Percentiles rank a stretch among this genome's conserved stretches.
Evolutionary conservation across 1,140 invertebrate species (phyloP).

Genomic region (Eriosoma lanigerum): DNA sequence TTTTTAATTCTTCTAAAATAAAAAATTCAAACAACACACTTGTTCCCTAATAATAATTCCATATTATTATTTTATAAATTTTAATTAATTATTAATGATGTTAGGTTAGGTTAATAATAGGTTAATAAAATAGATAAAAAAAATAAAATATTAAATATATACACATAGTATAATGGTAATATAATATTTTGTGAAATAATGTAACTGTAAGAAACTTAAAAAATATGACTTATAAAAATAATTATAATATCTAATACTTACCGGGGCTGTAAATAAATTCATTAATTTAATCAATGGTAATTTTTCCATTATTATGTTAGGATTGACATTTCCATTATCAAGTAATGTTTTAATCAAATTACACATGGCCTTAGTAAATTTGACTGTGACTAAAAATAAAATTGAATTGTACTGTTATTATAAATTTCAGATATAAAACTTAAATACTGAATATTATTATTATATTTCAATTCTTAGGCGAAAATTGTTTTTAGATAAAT

Average conservation of each 20-base stretch:
- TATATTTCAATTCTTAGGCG: too few relatives aligned
- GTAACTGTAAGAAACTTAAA: too few relatives aligned
- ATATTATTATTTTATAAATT: neutral
- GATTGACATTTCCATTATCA: constrained; percentile 21
- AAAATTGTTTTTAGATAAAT: too few relatives aligned
- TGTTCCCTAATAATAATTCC: constrained; percentile 1
- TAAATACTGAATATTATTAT: too few relatives aligned
- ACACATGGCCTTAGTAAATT: constrained; percentile 30
- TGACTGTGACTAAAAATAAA: constrained; percentile 4
- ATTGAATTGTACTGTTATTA: neutral
- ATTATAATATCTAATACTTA: constrained; percentile 17
- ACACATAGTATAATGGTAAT: too few relatives aligned
- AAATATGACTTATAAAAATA: neutral
- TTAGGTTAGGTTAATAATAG: too few relatives aligned
- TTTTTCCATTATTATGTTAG: constrained; percentile 24
- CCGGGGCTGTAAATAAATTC: neutral
- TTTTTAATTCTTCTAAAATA: constrained; percentile 36
- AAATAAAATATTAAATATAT: too few relatives aligned
- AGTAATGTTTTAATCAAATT: constrained; percentile 20
- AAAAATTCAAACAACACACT: constrained; percentile 31
- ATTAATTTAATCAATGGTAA: constrained; percentile 19
- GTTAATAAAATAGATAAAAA: too few relatives aligned
- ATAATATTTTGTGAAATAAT: too few relatives aligned
- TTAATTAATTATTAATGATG: neutral
- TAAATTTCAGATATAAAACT: too few relatives aligned